A percentile compares a stretch with the other conserved stretches of the same genome.
These are phyloP conservation scores for Idris sp. DNA, from an alignment of 1,140 invertebrate species.

Conservation along the genomic window DNA sequence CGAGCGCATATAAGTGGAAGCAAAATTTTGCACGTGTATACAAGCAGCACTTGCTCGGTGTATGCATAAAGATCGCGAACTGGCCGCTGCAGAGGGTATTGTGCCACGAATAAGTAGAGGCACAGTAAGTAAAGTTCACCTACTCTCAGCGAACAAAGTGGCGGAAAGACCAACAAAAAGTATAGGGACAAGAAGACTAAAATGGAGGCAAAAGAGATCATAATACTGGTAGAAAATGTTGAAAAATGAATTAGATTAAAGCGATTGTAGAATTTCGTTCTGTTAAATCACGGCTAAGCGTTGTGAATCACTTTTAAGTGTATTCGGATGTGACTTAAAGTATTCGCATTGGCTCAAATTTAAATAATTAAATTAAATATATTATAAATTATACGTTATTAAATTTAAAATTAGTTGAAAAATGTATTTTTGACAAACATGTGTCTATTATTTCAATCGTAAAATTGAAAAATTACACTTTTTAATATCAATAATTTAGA, in stretches of 20 bases:
- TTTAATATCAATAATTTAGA: too few species aligned
- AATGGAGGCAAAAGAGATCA: constrained; percentile 23
- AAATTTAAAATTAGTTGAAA: too few species aligned
- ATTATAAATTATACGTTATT: too few species aligned
- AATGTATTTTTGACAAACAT: too few species aligned
- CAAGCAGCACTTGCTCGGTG: neutral
- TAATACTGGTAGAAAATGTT: constrained; percentile 34
- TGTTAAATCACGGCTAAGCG: constrained; percentile 16
- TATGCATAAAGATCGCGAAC: constrained; percentile 25
- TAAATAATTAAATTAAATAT: too few species aligned
- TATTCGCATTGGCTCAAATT: constrained; percentile 22
- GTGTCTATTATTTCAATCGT: too few species aligned
- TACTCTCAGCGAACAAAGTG: constrained; percentile 28
- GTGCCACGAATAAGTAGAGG: constrained; percentile 15
- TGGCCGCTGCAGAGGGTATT: constrained; percentile 24
- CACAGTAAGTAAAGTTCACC: constrained; percentile 16
- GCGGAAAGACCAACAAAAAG: constrained; percentile 11
- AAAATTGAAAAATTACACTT: too few species aligned
- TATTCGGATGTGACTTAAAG: constrained; percentile 21
- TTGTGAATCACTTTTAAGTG: constrained; percentile 25
- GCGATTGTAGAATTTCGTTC: constrained; percentile 19
- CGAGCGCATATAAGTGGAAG: constrained; percentile 17
- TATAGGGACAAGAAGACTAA: constrained; percentile 23
- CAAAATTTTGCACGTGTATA: constrained; percentile 21
- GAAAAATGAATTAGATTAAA: constrained; percentile 48